A percentile compares a stretch with the other conserved stretches of the same genome.
These are phyloP conservation scores for Sebastes aleutianus DNA, from an alignment of 2,797 vertebrate species.

Conservation along the genomic window DNA sequence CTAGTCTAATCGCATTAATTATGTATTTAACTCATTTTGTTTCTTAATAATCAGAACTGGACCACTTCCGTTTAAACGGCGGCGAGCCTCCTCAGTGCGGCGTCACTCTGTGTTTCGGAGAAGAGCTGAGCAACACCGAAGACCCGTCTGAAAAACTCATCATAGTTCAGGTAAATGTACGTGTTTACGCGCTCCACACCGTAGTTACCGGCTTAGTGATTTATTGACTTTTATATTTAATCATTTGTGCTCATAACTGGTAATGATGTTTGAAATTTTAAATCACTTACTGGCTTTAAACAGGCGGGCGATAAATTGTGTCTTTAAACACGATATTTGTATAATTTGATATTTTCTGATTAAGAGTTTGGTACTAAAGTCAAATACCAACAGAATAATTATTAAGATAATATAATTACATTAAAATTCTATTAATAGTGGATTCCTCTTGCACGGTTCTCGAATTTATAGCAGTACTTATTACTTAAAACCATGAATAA, in stretches of 20 bases:
- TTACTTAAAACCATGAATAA: neutral
- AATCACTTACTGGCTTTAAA: neutral
- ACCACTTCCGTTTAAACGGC: constrained; percentile 56
- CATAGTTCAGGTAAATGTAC: constrained; percentile 68
- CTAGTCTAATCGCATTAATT: neutral
- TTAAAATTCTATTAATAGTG: neutral
- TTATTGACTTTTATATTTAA: neutral
- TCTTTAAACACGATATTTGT: neutral
- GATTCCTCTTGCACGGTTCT: neutral
- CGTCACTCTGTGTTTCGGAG: constrained; percentile 87
- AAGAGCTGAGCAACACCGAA: constrained; percentile 73
- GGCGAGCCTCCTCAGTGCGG: constrained; percentile 78
- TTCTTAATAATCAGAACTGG: constrained; percentile 71
- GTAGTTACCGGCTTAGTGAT: too few relatives aligned
- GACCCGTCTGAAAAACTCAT: constrained; percentile 79
- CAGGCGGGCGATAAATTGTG: neutral
- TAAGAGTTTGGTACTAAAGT: neutral
- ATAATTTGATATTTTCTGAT: neutral
- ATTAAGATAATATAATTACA: too few relatives aligned
- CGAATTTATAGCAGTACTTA: too few relatives aligned
- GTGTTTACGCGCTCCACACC: neutral
- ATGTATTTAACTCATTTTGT: neutral
- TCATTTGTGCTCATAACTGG: neutral
- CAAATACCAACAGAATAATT: neutral
- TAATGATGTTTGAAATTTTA: neutral